Percentiles rank a stretch among this genome's conserved stretches.
Evolutionary conservation across 2,888 invertebrate species (phyloP).

Genomic region (Orthosia gracilis): DNA sequence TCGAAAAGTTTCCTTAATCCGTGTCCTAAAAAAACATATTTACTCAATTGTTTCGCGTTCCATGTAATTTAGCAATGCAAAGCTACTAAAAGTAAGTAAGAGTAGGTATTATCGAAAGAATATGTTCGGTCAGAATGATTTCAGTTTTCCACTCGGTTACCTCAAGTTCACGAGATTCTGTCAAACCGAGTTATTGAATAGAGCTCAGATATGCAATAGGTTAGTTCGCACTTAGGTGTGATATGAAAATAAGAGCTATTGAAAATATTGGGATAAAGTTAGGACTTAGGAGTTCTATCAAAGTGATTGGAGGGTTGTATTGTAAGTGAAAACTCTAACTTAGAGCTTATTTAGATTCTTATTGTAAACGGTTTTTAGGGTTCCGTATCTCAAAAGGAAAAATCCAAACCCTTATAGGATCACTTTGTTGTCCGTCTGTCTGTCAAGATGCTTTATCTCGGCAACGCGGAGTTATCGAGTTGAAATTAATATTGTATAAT

Average conservation of each 20-base stretch:
- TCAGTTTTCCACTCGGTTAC: slow-evolving; percentile 58
- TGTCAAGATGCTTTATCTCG: no score
- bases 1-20: not conserved
- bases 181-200: slow-evolving; percentile 48
- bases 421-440: no score
- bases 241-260: slow-evolving; percentile 20
- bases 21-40: not conserved
- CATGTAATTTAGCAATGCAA: slow-evolving; percentile 61
- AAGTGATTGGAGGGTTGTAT: slow-evolving; percentile 6
- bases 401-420: no score
- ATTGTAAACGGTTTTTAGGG: not conserved
- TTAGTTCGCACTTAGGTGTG: slow-evolving; percentile 30
- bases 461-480: no score
- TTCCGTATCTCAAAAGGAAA: no score
- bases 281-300: not conserved
- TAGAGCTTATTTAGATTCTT: not conserved
- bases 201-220: slow-evolving; percentile 33
- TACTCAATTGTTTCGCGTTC: slow-evolving; percentile 38
- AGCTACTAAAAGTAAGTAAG: slow-evolving; percentile 7
- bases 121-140: slow-evolving; percentile 45
- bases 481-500: no score
- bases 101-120: slow-evolving; percentile 32
- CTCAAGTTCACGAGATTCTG: slow-evolving; percentile 38
- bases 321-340: not conserved
- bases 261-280: slow-evolving; percentile 26